Conservation (phyloP, 2,113 vertebrate species). For the Corvus cornix region DNA sequence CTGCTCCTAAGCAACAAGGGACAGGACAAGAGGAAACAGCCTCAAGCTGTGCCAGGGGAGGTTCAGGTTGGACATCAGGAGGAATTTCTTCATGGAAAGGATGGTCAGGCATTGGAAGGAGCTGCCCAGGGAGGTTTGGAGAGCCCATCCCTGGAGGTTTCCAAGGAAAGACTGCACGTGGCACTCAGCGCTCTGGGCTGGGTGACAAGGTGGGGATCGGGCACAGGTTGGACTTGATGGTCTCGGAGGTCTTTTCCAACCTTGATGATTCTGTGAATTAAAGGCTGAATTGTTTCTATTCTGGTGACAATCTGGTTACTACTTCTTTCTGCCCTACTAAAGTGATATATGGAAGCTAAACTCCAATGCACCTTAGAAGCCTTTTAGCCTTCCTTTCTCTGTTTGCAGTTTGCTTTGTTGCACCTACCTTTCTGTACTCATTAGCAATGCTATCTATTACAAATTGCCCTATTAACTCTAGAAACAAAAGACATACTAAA, state of each 20-base stretch:
- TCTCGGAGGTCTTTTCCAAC: background rate
- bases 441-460: background rate
- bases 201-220: background rate
- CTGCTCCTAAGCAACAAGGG: background rate
- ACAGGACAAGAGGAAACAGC: background rate
- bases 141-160: background rate
- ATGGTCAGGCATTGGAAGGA: background rate
- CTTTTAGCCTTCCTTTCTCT: background rate
- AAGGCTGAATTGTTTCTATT: background rate
- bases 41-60: background rate
- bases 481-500: background rate
- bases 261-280: background rate
- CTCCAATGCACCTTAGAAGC: background rate
- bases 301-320: background rate
- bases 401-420: background rate
- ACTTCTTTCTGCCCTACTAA: background rate
- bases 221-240: background rate
- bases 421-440: background rate
- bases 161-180: background rate
- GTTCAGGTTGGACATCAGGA: background rate
- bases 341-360: background rate
- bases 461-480: background rate
- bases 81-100: background rate
- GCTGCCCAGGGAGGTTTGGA: background rate
- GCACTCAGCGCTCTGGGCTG: background rate